Percentiles rank a stretch among this genome's conserved stretches.
These are phyloP conservation scores for Cheilosia variabilis DNA, from an alignment of 2,888 invertebrate genomes.

Conservation along the genomic window DNA sequence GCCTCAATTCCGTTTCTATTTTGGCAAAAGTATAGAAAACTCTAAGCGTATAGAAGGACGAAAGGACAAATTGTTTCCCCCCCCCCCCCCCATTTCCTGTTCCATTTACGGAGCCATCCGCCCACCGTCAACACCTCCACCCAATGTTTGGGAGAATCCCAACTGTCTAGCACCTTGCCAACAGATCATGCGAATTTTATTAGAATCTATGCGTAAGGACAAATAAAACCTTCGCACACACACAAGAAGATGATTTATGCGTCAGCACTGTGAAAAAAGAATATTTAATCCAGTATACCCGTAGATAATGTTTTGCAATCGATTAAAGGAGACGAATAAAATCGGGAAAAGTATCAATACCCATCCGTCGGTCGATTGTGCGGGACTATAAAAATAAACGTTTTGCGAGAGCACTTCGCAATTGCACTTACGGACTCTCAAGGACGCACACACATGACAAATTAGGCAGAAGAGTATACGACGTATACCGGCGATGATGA, in stretches of 20 bases:
- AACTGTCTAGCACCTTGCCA: slow-evolving; percentile 24
- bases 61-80: neutral
- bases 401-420: neutral
- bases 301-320: neutral
- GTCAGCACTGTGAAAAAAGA: slow-evolving; percentile 9
- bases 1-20: neutral
- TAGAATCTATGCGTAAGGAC: slow-evolving; percentile 12
- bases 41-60: neutral
- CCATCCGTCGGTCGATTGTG: neutral
- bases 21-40: neutral
- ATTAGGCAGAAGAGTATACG: slow-evolving; percentile 9
- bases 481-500: neutral
- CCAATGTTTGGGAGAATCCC: neutral
- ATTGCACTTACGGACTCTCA: slow-evolving; percentile 30
- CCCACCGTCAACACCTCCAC: neutral
- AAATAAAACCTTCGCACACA: slow-evolving; percentile 24
- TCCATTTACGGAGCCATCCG: neutral
- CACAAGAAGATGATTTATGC: slow-evolving; percentile 41
- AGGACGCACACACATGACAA: slow-evolving; percentile 37
- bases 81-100: neutral
- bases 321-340: no score
- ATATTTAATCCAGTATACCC: slow-evolving; percentile 15
- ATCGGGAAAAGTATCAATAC: no score
- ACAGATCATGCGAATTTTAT: slow-evolving; percentile 44
- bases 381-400: slow-evolving; percentile 3